Evolutionary conservation across 2,888 invertebrate genomes (phyloP).

Genomic region (Nematopogon swammerdamellus): DNA sequence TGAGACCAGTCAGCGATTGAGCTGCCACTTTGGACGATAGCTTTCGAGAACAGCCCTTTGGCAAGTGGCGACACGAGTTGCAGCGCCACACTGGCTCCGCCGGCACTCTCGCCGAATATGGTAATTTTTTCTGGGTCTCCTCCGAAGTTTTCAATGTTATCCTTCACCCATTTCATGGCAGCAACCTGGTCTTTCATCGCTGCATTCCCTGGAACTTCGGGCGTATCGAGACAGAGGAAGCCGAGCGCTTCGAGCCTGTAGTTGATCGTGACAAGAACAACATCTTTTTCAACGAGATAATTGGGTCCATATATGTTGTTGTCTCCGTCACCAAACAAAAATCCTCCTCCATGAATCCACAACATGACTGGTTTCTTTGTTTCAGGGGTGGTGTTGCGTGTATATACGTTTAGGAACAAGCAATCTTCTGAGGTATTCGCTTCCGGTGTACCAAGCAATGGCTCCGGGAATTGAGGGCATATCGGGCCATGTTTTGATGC

Average conservation of each 20-base stretch:
- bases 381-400: constrained; percentile 16
- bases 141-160: constrained; percentile 33
- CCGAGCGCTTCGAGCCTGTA: constrained; percentile 37
- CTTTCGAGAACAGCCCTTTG: constrained; percentile 34
- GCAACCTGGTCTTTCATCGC: constrained; percentile 47
- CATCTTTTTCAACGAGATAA: constrained; percentile 27
- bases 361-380: constrained; percentile 24
- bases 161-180: constrained; percentile 35
- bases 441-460: too few relatives aligned
- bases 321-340: constrained; percentile 27
- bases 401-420: constrained; percentile 26
- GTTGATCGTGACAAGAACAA: constrained; percentile 37
- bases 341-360: constrained; percentile 29
- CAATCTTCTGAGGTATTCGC: constrained; percentile 20
- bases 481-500: not conserved
- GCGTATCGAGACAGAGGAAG: constrained; percentile 30
- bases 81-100: constrained; percentile 24
- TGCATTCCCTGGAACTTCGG: constrained; percentile 41
- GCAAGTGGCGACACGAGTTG: constrained; percentile 42
- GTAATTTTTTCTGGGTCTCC: constrained; percentile 35
- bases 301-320: constrained; percentile 31
- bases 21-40: constrained; percentile 27
- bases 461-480: not conserved
- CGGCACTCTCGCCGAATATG: constrained; percentile 43
- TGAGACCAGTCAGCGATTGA: constrained; percentile 23